A percentile compares a stretch with the other conserved stretches of the same genome.
phyloP scores from a whole-genome alignment of 2,888 invertebrate genomes.

The Epirrhoe tristata region DNA sequence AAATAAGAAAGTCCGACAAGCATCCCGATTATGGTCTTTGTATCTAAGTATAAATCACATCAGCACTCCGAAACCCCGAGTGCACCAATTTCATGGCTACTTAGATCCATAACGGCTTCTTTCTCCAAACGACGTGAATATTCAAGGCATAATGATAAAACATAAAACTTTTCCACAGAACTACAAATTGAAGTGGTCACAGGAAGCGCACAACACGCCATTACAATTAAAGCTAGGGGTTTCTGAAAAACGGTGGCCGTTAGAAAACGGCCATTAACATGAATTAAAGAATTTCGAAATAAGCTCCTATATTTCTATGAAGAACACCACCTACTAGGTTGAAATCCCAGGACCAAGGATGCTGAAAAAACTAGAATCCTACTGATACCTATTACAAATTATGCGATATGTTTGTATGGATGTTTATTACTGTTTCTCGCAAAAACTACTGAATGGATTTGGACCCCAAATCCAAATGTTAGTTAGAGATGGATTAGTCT shows the following conservation, averaged over 20 bases:
- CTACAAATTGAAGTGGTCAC: slow-evolving; percentile 36
- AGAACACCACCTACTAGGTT: too few relatives aligned
- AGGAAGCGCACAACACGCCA: slow-evolving; percentile 35
- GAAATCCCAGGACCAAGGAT: too few relatives aligned
- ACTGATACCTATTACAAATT: too few relatives aligned
- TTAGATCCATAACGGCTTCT: slow-evolving; percentile 24
- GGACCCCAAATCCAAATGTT: too few relatives aligned
- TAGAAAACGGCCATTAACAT: not conserved
- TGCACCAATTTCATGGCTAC: slow-evolving; percentile 33
- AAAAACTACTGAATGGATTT: too few relatives aligned
- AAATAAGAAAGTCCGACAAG: too few relatives aligned
- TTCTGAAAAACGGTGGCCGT: not conserved
- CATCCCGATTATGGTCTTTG: too few relatives aligned
- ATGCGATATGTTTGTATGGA: too few relatives aligned
- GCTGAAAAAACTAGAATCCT: too few relatives aligned
- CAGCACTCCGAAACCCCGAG: slow-evolving; percentile 3
- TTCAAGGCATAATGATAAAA: slow-evolving; percentile 22
- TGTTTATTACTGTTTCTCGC: too few relatives aligned
- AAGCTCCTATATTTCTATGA: not conserved
- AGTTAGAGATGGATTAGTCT: too few relatives aligned
- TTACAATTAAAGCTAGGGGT: slow-evolving; percentile 27
- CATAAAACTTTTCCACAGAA: slow-evolving; percentile 28
- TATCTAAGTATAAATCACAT: slow-evolving; percentile 1
- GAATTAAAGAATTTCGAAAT: not conserved
- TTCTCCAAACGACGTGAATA: slow-evolving; percentile 32